Base-by-base conservation (phyloP, 2,113 vertebrate species). In the Acanthochromis polyacanthus region DNA sequence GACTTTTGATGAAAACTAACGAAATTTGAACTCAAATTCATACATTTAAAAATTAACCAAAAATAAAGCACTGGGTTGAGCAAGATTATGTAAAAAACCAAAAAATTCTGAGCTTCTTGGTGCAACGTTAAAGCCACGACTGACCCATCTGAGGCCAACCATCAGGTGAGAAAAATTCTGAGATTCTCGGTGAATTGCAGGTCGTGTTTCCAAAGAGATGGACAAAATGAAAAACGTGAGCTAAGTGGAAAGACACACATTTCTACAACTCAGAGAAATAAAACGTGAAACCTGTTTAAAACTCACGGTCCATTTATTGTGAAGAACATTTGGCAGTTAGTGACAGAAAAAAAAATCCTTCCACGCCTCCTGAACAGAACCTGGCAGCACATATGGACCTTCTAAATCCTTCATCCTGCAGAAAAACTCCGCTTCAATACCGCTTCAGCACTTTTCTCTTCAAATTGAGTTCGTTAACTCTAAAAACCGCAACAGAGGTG, bases 321-420 rank as follows among this genome's bases (percentile, higher is more conserved):
- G 60, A 12, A 66, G 48, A 81, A 84, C 63, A 83, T 88, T 89
- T 93, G 93, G 91, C 86, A 93, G 87, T 88, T 36, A 75, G 65
- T 73, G 65, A 86, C 74, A 89, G 68, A 82, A 25, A 86, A 79
- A 59, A 38, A 71, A 61, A 68, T 50, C 60, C 56, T 71, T 64
- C 48, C 12, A 4, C 0, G 0, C 22, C 65, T 69, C 56, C 65
- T 72, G 63, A 40, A 38, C 57, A 65, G 53, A 81, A 68, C 45
- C 62, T 84, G 82, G 83, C 81, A 87, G 67, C 57, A 55, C 64
- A 82, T 46, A 38, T 48, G 20, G 81, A 64, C 55, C 60, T 71
- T 67, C 32, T 68, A 40, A 71, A 28, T 3, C 10, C 65, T 17
- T 57, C n/a, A 63, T 25, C 64, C 40, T 53, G 61, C 12, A 73